phyloP scores from a whole-genome alignment of 2,888 invertebrate genomes.

The Noctua pronuba region DNA sequence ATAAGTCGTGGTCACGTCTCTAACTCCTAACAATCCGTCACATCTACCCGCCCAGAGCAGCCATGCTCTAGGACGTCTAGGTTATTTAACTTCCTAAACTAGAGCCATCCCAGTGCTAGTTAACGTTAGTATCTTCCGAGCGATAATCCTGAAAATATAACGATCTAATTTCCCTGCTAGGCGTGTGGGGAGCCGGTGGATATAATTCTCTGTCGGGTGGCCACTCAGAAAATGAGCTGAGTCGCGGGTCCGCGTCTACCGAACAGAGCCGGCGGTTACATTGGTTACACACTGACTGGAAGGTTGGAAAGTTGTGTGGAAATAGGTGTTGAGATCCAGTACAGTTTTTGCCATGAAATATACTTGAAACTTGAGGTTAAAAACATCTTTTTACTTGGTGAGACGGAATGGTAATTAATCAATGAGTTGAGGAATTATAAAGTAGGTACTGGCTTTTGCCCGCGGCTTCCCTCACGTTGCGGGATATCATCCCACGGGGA shows the following conservation, averaged over 20 bases:
- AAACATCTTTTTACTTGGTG: not conserved
- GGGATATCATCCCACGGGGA: not conserved
- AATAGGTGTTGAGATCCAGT: not conserved
- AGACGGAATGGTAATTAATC: not conserved
- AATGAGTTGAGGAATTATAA: too few species aligned
- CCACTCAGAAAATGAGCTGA: slow-evolving; percentile 83
- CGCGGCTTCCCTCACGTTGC: not conserved
- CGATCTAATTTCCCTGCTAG: slow-evolving; percentile 72
- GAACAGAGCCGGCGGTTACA: slow-evolving; percentile 65
- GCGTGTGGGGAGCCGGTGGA: slow-evolving; percentile 70
- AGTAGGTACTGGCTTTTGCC: too few species aligned
- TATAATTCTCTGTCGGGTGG: slow-evolving; percentile 80
- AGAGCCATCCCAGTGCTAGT: slow-evolving; percentile 26
- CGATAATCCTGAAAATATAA: slow-evolving; percentile 70
- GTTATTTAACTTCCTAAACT: slow-evolving; percentile 52
- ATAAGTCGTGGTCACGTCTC: not conserved
- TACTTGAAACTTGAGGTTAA: not conserved
- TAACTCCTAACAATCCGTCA: slow-evolving; percentile 18
- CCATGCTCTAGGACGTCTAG: slow-evolving; percentile 25
- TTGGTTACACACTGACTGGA: slow-evolving; percentile 57
- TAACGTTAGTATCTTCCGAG: slow-evolving; percentile 55
- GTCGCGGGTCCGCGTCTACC: slow-evolving; percentile 75
- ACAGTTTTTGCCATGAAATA: not conserved
- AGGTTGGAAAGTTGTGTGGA: not conserved
- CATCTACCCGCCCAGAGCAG: not conserved